These are phyloP conservation scores for Kryptopterus vitreolus DNA, from an alignment of 2,797 vertebrate species.

Conservation along the genomic window DNA sequence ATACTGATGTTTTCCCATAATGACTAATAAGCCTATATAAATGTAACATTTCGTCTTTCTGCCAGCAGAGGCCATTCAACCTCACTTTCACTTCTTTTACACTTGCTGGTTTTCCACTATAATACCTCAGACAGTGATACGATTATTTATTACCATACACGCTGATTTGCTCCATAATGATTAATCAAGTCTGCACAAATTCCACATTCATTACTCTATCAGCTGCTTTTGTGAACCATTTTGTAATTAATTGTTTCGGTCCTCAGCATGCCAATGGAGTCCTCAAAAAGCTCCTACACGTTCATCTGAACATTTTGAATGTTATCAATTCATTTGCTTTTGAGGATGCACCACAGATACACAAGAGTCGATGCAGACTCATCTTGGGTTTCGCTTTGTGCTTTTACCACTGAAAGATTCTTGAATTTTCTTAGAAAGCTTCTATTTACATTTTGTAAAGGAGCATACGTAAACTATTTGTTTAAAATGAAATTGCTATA, in stretches of 20 bases:
- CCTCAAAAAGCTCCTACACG: too few species aligned
- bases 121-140: background rate
- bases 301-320: too few species aligned
- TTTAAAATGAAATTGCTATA: too few species aligned
- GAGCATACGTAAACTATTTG: background rate
- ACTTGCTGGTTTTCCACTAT: background rate
- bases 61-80: slow-evolving; percentile 11
- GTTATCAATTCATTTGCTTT: too few species aligned
- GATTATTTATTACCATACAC: background rate
- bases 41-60: too few species aligned
- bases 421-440: too few species aligned
- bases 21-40: too few species aligned
- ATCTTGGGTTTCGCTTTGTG: too few species aligned
- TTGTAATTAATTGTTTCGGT: background rate
- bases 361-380: too few species aligned
- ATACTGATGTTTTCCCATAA: too few species aligned
- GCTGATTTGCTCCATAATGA: background rate
- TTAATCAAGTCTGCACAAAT: background rate
- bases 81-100: background rate
- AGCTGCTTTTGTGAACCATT: background rate
- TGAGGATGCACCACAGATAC: too few species aligned
- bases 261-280: background rate
- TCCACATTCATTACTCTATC: background rate
- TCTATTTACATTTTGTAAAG: background rate
- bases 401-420: too few species aligned